Evolutionary conservation across 2,888 invertebrate genomes (phyloP), one percentile per base, ranked within the genome.

Genomic region (Cheilosia grossa): DNA sequence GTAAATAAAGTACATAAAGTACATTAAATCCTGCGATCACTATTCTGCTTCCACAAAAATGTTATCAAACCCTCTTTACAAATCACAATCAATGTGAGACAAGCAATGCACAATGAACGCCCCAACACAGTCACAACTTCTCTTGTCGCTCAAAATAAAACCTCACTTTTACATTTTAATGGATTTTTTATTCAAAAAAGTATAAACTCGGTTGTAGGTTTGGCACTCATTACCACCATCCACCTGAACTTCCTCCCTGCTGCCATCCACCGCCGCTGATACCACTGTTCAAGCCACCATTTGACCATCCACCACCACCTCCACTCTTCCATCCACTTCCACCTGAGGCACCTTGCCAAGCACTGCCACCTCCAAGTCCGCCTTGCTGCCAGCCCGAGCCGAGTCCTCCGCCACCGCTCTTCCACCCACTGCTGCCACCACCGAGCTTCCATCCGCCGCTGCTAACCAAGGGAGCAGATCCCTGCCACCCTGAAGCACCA

Each of bases 301-400:
- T 58, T 2, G 74, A 63, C 83, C 83, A 80, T 58, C 74, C 83
- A 0, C 27, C 49, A 21, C 58, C 77, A 15, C 66, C 82, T 9
- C 72, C 78, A 21, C 67, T 56, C 54, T 64, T 49, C 78, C 78
- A 72, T 13, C 53, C 67, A 33, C 53, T 47, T 44, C 69, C 81
- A 21, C 49, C 56, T 2, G 64, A 61, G 0, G 33, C 33, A 49
- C 73, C 21, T 49, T 67, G 73, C 80, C 82, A 87, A 27, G 78
- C 85, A 44, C 87, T 79, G 17, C 86, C 87, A 21, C 87, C 87
- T 15, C 85, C 85, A 49, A 86, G 85, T 53, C 88, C 80, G 7
- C 82, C 82, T 54, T 66, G 69, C 73, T 66, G 69, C 73, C 86
- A 78, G 37, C 82, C 75, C 0, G 61, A 61, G 40, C 74, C 78